Percentiles rank a stretch among this genome's conserved stretches.
These are phyloP conservation scores for Proteles cristata DNA, from an alignment of 2,113 vertebrate genomes.

Conservation along the genomic window DNA sequence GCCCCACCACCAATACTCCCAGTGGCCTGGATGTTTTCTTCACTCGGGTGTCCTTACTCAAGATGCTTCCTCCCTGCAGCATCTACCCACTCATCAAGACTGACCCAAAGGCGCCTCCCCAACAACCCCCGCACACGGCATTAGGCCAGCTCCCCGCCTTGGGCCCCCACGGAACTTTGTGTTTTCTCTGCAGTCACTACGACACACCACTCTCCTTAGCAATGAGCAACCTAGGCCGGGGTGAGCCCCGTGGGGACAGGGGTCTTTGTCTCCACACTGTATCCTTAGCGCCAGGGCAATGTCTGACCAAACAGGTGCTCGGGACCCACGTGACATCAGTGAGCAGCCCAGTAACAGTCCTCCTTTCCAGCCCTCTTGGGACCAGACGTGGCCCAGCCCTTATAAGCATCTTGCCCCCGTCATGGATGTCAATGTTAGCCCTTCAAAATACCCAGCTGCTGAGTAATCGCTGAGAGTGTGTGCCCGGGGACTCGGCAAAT, in stretches of 20 bases:
- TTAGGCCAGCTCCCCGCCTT: background rate
- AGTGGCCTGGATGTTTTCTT: no score
- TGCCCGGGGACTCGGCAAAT: background rate
- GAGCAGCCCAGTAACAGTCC: no score
- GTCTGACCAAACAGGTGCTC: background rate
- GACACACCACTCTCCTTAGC: background rate
- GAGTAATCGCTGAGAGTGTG: rapidly evolving
- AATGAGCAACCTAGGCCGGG: no score
- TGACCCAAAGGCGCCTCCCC: background rate
- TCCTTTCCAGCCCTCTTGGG: background rate
- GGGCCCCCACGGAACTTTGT: background rate
- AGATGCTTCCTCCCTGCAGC: no score
- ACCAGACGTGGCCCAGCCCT: background rate
- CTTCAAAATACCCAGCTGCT: background rate
- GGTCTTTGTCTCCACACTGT: no score
- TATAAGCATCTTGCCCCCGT: no score
- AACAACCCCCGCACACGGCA: no score
- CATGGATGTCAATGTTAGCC: background rate
- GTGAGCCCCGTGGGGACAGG: background rate
- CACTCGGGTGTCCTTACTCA: background rate
- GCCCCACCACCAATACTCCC: background rate
- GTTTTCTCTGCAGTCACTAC: background rate
- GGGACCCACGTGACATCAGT: rapidly evolving
- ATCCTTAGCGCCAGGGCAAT: background rate
- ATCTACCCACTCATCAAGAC: background rate